Base-by-base conservation (phyloP, 2,888 invertebrate species). In the Pinctada fucata region DNA sequence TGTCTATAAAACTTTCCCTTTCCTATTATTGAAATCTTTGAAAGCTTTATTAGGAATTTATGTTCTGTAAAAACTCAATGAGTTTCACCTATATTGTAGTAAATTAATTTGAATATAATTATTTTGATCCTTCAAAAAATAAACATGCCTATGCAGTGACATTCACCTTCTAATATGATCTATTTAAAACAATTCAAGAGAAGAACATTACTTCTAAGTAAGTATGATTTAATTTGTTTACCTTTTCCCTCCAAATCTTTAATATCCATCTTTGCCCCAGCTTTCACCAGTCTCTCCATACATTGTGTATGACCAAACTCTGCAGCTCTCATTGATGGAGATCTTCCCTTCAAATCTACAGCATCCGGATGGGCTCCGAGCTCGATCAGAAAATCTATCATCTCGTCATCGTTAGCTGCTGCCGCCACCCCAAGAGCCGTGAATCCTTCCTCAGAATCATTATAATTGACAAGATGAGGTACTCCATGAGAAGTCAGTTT, bases 301-400 rank as follows among this genome's bases (percentile, higher is more conserved):
- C 92, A 91, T 80, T 92, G 90, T 3, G 92, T 90, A 85, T 93
- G 92, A 2, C 93, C 93, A 82, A 88, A 91, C 77, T 93, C 92
- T 3, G 92, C 92, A 45, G 92, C 92, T 81, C 90, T 84, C 91
- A 92, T 92, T 3, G 91, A 89, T n/a, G 92, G 91, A 67, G 92
- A 89, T 52, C 88, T 80, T 6, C 93, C 93, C 82, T 91, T 88
- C 58, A 91, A 87, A 79, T 93, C 93, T 75, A 91, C 88, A 3
- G 92, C 91, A 85, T 93, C 92, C 3, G 93, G 93, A 84, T 92
- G 92, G 64, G 92, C 93, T n/a, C 91, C 92, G 10, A 91, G 85
- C 5, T 88, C 85, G 31, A 92, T 79, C 13, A 92, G 83, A 82
- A 91, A 92, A 73, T 90, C 88, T 50, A 92, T 88, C 91, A 92